A percentile compares a stretch with the other conserved stretches of the same genome.
Conservation (phyloP, 2,113 vertebrate genomes). For the Gobius niger region DNA sequence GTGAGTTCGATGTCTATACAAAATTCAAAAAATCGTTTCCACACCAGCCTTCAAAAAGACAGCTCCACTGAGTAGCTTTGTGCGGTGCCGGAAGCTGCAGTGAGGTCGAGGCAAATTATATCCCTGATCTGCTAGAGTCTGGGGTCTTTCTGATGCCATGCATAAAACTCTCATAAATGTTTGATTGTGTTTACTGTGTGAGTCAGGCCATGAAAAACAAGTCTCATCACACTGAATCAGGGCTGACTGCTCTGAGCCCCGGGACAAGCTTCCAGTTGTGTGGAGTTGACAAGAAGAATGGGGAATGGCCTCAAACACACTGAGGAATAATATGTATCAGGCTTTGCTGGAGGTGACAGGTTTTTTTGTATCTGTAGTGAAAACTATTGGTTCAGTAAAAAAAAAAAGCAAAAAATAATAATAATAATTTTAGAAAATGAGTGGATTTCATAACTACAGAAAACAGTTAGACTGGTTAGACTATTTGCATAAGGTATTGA, state of each 20-base stretch:
- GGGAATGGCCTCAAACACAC: slow-evolving; percentile 29
- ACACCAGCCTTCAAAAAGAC: slow-evolving; percentile 9
- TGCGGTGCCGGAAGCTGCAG: slow-evolving; percentile 38
- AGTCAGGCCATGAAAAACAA: slow-evolving; percentile 47
- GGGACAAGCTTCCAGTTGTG: slow-evolving; percentile 36
- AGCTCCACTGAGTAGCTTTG: slow-evolving; percentile 44
- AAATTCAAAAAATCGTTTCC: slow-evolving; percentile 7
- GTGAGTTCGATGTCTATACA: too few species aligned
- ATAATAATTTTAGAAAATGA: neutral
- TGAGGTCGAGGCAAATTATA: slow-evolving; percentile 44
- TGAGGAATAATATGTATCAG: slow-evolving; percentile 26
- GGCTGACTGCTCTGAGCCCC: slow-evolving; percentile 29
- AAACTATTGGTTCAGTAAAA: slow-evolving; percentile 18
- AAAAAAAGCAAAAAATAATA: too few species aligned
- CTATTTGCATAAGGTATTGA: too few species aligned
- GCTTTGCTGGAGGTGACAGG: slow-evolving; percentile 24
- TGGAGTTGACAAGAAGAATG: slow-evolving; percentile 45
- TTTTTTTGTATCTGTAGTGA: slow-evolving; percentile 19
- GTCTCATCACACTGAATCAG: slow-evolving; percentile 40
- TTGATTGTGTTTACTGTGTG: slow-evolving; percentile 65
- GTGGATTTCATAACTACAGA: neutral
- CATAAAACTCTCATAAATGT: slow-evolving; percentile 63
- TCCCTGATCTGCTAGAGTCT: slow-evolving; percentile 33
- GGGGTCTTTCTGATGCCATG: slow-evolving; percentile 43
- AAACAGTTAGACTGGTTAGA: neutral